Conservation (phyloP, 2,797 vertebrate species). For the Clarias platycephalus region DNA sequence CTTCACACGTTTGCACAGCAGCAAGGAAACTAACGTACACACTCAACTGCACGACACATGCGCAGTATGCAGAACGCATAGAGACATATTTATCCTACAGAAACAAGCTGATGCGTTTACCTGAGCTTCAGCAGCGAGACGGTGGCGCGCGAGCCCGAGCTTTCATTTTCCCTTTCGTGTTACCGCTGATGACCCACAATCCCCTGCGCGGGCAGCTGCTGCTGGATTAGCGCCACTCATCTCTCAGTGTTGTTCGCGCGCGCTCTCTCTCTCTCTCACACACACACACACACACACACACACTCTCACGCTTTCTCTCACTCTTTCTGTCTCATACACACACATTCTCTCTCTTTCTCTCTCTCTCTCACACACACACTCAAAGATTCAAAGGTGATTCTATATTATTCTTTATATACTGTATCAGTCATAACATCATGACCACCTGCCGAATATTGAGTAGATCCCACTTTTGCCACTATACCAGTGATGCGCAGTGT, state of each 20-base stretch:
- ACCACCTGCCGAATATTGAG: no score
- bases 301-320: neutral
- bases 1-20: neutral
- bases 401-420: no score
- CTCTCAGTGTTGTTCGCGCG: neutral
- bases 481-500: no score
- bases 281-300: no score
- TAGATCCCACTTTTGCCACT: no score
- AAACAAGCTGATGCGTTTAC: conserved; percentile 39
- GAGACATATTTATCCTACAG: neutral
- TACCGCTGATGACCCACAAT: conserved; percentile 60
- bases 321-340: neutral
- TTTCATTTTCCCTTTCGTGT: conserved; percentile 77
- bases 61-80: neutral
- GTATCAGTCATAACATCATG: no score
- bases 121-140: conserved; percentile 63
- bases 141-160: conserved; percentile 43
- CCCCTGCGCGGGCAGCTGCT: conserved; percentile 44
- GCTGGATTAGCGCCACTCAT: conserved; percentile 25
- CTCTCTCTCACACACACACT: no score
- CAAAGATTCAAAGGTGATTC: no score
- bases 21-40: neutral
- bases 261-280: neutral
- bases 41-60: neutral
- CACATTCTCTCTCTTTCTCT: neutral